phyloP scores from a whole-genome alignment of 2,797 vertebrate genomes.

The Danio aesculapii region DNA sequence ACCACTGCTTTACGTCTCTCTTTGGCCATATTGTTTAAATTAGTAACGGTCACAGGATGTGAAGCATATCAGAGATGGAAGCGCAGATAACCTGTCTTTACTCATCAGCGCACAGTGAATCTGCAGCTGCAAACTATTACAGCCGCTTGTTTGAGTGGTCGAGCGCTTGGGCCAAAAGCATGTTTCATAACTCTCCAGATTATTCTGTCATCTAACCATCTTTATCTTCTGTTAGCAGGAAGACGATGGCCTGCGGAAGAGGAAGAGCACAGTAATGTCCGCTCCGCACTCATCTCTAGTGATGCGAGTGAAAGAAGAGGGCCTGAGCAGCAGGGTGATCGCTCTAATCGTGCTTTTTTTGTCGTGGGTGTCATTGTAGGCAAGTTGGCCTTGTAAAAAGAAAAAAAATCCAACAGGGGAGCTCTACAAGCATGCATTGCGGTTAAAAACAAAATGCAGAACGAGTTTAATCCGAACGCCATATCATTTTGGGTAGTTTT shows the following conservation, averaged over 20 bases:
- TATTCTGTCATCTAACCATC: conserved; percentile 16
- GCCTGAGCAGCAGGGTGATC: conserved; percentile 86
- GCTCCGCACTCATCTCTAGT: conserved; percentile 80
- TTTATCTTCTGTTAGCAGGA: conserved; percentile 76
- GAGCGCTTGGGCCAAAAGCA: neutral
- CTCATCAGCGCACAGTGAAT: neutral
- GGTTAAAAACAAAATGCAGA: conserved; percentile 77
- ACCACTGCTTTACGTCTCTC: neutral
- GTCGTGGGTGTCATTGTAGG: conserved; percentile 93
- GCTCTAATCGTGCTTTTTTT: conserved; percentile 94
- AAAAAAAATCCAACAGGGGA: conserved; percentile 72
- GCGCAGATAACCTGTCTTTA: neutral
- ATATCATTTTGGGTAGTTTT: conserved; percentile 86
- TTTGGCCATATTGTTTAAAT: conserved; percentile 25
- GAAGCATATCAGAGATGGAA: neutral
- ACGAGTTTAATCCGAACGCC: conserved; percentile 84
- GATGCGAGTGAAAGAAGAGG: conserved; percentile 88
- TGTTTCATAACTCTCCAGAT: conserved; percentile 32
- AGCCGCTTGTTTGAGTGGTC: conserved; percentile 28
- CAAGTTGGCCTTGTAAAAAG: conserved; percentile 92
- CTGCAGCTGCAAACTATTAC: conserved; percentile 27
- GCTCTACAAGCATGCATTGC: conserved; percentile 80
- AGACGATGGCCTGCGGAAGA: conserved; percentile 94
- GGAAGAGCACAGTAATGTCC: conserved; percentile 86
- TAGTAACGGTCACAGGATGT: conserved; percentile 15